Evolutionary conservation across 2,797 vertebrate species (phyloP).

Genomic region (Denticeps clupeoides): DNA sequence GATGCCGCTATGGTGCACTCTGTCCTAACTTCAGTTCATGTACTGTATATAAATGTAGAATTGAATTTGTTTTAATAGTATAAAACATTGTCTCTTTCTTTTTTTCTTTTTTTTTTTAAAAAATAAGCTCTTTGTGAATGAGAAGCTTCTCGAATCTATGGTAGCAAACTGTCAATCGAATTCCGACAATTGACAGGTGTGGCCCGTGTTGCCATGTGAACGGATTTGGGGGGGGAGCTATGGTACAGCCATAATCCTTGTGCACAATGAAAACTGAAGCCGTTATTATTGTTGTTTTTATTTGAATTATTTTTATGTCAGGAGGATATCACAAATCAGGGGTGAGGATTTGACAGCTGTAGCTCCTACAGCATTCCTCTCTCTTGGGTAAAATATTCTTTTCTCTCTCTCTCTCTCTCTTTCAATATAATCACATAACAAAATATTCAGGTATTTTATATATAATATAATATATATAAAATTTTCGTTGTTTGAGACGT

Average conservation of each 20-base stretch:
- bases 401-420: conserved; percentile 26
- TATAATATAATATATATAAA: conserved; percentile 26
- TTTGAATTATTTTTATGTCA: too few species aligned
- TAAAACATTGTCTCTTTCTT: background rate
- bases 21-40: conserved; percentile 13
- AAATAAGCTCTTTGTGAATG: conserved; percentile 1
- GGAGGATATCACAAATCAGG: conserved; percentile 3
- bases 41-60: conserved; percentile 12
- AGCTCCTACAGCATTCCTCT: conserved; percentile 15
- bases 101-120: conserved; percentile 1
- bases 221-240: background rate
- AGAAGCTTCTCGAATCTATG: background rate
- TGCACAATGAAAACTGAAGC: conserved; percentile 7
- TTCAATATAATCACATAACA: conserved; percentile 33
- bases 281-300: conserved; percentile 12
- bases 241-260: conserved; percentile 31
- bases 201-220: background rate
- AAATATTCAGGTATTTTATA: conserved; percentile 45
- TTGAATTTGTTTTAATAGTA: background rate
- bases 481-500: conserved; percentile 31
- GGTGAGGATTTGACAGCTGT: conserved; percentile 15
- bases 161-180: conserved; percentile 23
- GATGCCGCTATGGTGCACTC: conserved; percentile 13
- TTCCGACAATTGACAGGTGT: background rate
- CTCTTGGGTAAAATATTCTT: conserved; percentile 31